Base-by-base conservation (phyloP, 2,888 invertebrate species). In the Synanthedon myopaeformis region DNA sequence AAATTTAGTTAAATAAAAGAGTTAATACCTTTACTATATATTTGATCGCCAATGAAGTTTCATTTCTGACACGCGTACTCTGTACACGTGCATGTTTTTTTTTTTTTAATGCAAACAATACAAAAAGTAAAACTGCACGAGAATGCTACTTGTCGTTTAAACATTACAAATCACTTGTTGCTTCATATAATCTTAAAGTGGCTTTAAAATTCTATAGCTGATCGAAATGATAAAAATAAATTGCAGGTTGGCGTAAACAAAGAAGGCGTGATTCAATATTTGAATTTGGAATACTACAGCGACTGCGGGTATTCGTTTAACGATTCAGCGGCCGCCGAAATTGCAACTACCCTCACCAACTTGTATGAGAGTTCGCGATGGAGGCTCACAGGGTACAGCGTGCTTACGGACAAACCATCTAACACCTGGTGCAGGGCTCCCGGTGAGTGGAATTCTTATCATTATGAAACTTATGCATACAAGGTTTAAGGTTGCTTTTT, bases 341-440 rank as follows among this genome's bases (percentile, higher is more conserved):
- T 84, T 1, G 62, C 73, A 0, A 45, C 51, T 0, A 63, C 74
- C 4, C 57, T 88, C 49, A 65, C 66, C 6, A 89, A 82, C 53
- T 80, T 90, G 56, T 93, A 94, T 65, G 82, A 89, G 45, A 70
- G 73, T 3, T 70, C 79, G 0, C 73, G 82, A 0, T 90, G 88
- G 82, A 67, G 66, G 12, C 63, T 90, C 17, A 72, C 71, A 6
- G 86, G 84, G 0, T 83, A 88, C 63, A 88, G 88, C 14, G 89
- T 89, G 0, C 78, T 76, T 12, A 94, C 94, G 0, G 93, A 95
- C 63, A 89, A 89, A 45, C 88, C 92, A 0, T 78, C 90, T 1
- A 92, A 91, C 61, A 92, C 92, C 0, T 93, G 89, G 74, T 90
- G 91, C 59, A 79, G 95, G 68, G 91, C 92, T 0, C 95, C 95